Evolutionary conservation across 2,888 invertebrate species (phyloP), one percentile per base, ranked within the genome.

Genomic region (Patella depressa): DNA sequence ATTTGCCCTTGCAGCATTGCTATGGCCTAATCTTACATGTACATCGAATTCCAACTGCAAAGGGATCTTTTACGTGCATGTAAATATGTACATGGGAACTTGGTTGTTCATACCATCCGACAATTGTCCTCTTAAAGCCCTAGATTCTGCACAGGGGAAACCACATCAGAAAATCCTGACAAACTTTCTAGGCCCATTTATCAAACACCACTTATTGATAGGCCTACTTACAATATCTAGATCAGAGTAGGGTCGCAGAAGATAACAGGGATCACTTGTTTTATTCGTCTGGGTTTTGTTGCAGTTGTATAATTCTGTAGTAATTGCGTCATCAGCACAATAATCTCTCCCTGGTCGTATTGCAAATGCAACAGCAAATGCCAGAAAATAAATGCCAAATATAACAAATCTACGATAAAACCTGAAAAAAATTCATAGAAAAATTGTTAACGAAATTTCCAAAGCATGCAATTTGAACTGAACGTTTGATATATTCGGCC

Each of bases 361-460:
- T 2, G 96, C 96, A 88, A 98, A 98, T 85, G 97, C 96, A 11
- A 96, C 94, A 81, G 97, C 92, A 4, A 98, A 97, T 72, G 97
- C 94, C 53, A 97, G 89, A 90, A 98, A 99, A 92, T 99, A 98
- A 80, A 96, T 94, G 15, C 96, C 94, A 92, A 99, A 99, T 76
- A 96, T 93, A 81, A 96, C 95, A 91, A 99, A 98, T 89, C 98
- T 96, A 7, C 96, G 94, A 91, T 98, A 98, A 92, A 98, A 98
- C 80, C 98, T 96, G 91, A 69, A 92, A 90, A 65, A 75, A 72
- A 71, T 53, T 29, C 71, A 75, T 45, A 72, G 71, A 70, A 17
- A 69, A 71, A 79, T 76, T 65, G 24, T 17, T 59, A 17, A 59
- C 4, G 59, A 45, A 45, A 9, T 7, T 45, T 45, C 45, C 45